Percentiles rank a stretch among this genome's conserved stretches.
Evolutionary conservation across 2,113 vertebrate species (phyloP).

Genomic region (Emydura subglobosa): DNA sequence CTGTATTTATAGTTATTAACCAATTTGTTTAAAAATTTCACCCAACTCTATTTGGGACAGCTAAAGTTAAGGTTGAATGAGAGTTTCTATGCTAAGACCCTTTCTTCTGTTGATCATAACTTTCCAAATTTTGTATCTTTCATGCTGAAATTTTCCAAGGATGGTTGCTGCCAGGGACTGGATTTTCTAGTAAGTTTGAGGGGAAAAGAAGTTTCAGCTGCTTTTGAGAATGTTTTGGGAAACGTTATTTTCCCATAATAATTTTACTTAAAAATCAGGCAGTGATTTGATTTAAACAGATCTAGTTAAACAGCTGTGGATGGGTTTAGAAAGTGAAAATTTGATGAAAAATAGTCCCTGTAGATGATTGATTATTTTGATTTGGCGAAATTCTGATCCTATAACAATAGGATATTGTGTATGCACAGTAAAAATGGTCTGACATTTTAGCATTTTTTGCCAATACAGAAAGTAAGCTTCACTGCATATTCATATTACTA

Average conservation of each 20-base stretch:
- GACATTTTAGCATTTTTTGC: background rate
- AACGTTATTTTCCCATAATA: background rate
- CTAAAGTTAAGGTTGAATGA: background rate
- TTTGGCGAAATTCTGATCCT: background rate
- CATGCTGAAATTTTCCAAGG: background rate
- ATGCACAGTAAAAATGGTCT: background rate
- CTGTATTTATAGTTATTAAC: background rate
- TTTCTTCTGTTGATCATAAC: background rate
- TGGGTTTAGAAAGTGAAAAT: background rate
- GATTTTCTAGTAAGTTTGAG: background rate
- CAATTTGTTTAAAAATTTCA: background rate
- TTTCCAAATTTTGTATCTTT: background rate
- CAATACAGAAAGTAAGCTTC: background rate
- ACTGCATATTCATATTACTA: no score
- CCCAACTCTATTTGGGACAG: background rate
- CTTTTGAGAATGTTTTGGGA: background rate
- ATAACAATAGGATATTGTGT: background rate
- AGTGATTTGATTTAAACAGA: background rate
- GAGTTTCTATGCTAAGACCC: background rate
- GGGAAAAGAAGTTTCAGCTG: background rate
- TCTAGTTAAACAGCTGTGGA: background rate
- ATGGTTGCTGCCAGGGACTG: background rate
- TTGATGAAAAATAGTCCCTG: background rate
- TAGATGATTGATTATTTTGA: background rate
- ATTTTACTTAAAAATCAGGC: background rate